Conservation (phyloP, 2,797 vertebrate species). For the Pipistrellus nathusii region DNA sequence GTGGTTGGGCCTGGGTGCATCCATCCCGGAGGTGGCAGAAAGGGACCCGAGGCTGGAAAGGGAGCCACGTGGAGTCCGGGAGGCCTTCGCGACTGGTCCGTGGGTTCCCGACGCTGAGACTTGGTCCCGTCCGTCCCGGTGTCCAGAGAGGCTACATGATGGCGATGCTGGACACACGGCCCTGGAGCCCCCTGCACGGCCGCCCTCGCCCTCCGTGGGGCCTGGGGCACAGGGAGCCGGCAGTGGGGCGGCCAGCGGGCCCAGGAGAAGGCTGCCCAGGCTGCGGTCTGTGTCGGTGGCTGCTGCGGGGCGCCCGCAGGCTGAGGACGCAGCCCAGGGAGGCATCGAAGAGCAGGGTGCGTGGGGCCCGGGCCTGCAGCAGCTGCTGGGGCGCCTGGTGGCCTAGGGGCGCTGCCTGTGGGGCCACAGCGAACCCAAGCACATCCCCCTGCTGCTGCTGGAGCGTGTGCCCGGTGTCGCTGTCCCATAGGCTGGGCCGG, state of each 20-base stretch:
- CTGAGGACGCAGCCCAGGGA: neutral
- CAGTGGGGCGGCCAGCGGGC: neutral
- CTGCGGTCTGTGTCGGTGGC: constrained; percentile 65
- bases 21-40: neutral
- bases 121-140: fast-evolving
- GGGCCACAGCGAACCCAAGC: constrained; percentile 22
- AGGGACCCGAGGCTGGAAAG: neutral
- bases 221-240: too few relatives aligned
- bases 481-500: neutral
- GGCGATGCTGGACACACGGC: neutral
- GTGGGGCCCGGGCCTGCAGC: constrained; percentile 48
- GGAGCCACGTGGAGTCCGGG: neutral
- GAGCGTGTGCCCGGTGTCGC: neutral
- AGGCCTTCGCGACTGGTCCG: neutral
- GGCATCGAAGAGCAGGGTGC: neutral
- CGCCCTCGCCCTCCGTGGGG: neutral
- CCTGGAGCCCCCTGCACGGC: neutral
- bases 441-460: constrained; percentile 69
- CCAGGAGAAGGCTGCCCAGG: neutral
- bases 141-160: neutral
- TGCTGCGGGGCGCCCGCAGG: constrained; percentile 26
- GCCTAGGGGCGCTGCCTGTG: constrained; percentile 48
- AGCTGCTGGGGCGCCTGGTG: constrained; percentile 50
- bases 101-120: neutral
- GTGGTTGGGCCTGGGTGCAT: neutral